These are phyloP conservation scores for Dermolepida albohirtum DNA, from an alignment of 2,888 invertebrate species.

Conservation along the genomic window DNA sequence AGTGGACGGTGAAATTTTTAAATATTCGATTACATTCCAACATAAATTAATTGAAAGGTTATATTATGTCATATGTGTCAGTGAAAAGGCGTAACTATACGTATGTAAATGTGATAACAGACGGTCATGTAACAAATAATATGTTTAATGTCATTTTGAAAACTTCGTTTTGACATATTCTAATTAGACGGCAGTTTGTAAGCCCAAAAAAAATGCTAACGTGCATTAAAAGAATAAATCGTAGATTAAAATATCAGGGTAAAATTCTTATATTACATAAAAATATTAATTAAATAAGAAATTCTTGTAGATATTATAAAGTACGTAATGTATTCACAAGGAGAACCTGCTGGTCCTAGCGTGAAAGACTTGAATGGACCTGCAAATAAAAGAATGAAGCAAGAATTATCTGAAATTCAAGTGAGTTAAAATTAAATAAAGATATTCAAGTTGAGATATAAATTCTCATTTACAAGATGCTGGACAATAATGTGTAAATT, in stretches of 20 bases:
- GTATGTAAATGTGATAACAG: neutral
- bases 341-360: slow-evolving; percentile 29
- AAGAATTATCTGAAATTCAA: slow-evolving; percentile 27
- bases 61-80: too few relatives aligned
- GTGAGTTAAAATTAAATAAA: neutral
- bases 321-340: slow-evolving; percentile 9
- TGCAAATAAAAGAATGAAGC: slow-evolving; percentile 20
- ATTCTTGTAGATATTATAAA: slow-evolving; percentile 1
- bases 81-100: too few relatives aligned
- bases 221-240: neutral
- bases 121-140: slow-evolving; percentile 21
- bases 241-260: slow-evolving; percentile 3
- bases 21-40: too few relatives aligned
- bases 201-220: neutral
- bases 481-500: too few relatives aligned
- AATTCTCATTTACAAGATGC: too few relatives aligned
- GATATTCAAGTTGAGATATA: too few relatives aligned
- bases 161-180: slow-evolving; percentile 12
- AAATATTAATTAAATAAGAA: neutral
- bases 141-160: slow-evolving; percentile 8
- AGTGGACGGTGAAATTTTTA: too few relatives aligned
- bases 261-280: neutral
- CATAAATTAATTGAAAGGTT: too few relatives aligned
- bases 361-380: slow-evolving; percentile 30
- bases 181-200: neutral